Conservation (phyloP, 2,113 vertebrate species). For the Protobothrops mucrosquamatus region DNA sequence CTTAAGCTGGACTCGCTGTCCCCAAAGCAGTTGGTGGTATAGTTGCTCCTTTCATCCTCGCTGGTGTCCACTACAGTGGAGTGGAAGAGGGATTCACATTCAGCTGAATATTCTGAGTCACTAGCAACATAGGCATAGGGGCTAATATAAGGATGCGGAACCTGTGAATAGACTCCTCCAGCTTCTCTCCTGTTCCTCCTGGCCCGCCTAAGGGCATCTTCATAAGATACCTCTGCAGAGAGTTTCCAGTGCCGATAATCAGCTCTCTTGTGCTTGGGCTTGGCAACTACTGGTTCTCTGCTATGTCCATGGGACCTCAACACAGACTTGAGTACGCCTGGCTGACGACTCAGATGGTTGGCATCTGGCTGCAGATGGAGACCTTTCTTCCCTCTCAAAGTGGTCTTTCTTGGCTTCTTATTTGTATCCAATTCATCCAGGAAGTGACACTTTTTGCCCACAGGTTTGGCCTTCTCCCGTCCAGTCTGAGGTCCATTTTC, state of each 20-base stretch:
- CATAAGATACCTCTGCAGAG: slow-evolving; percentile 74
- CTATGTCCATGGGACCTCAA: slow-evolving; percentile 64
- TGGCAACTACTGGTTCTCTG: slow-evolving; percentile 80
- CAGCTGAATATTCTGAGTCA: slow-evolving; percentile 93
- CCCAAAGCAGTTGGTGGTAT: slow-evolving; percentile 91
- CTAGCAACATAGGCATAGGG: slow-evolving; percentile 80
- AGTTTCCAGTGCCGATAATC: slow-evolving; percentile 80
- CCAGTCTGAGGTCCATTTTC: slow-evolving; percentile 62
- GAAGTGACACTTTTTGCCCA: slow-evolving; percentile 71
- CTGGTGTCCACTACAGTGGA: slow-evolving; percentile 92
- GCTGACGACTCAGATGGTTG: slow-evolving; percentile 59
- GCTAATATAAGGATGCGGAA: slow-evolving; percentile 70
- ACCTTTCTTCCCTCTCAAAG: slow-evolving; percentile 67
- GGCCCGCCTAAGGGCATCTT: slow-evolving; percentile 76
- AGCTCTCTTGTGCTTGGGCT: slow-evolving; percentile 83
- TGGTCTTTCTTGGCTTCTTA: slow-evolving; percentile 72
- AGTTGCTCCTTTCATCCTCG: slow-evolving; percentile 88
- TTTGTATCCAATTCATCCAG: slow-evolving; percentile 75
- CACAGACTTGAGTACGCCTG: slow-evolving; percentile 43
- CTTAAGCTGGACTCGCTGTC: slow-evolving; percentile 91
- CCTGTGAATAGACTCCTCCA: slow-evolving; percentile 61
- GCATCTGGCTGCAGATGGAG: slow-evolving; percentile 66
- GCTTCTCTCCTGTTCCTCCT: slow-evolving; percentile 72
- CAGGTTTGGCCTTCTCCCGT: slow-evolving; percentile 67
- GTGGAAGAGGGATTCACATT: slow-evolving; percentile 92